Percentiles rank a stretch among this genome's conserved stretches.
Evolutionary conservation across 2,888 invertebrate genomes (phyloP).

Genomic region (Orchesella flavescens): DNA sequence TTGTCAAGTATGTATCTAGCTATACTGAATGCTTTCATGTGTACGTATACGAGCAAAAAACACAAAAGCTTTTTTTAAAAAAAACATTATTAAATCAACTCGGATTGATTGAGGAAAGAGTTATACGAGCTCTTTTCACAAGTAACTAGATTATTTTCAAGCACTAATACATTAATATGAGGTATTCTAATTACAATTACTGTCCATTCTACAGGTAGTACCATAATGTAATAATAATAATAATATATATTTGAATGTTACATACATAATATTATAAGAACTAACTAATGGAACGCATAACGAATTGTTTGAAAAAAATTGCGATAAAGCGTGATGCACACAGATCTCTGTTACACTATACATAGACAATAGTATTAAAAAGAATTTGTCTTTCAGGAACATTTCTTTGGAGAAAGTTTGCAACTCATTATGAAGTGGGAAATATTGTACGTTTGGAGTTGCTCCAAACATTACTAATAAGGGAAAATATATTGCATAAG

Average conservation of each 20-base stretch:
- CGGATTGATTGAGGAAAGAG: neutral
- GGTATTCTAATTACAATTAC: conserved; percentile 31
- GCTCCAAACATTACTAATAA: neutral
- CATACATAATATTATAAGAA: too few species aligned
- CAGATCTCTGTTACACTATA: conserved; percentile 61
- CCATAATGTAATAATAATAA: neutral
- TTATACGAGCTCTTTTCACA: conserved; percentile 4
- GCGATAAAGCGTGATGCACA: conserved; percentile 55
- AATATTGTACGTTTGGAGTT: neutral
- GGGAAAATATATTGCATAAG: neutral
- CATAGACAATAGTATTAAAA: conserved; percentile 13
- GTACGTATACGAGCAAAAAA: conserved; percentile 45
- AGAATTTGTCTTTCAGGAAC: conserved; percentile 40
- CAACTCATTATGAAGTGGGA: neutral
- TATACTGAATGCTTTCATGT: neutral
- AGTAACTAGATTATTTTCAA: conserved; percentile 54
- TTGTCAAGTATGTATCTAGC: too few species aligned
- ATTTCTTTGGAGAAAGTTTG: conserved; percentile 1
- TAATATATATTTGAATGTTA: too few species aligned
- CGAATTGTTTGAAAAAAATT: conserved; percentile 9
- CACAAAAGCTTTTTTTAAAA: conserved; percentile 2
- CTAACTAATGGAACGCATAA: conserved; percentile 50
- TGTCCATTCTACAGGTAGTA: conserved; percentile 35
- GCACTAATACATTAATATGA: conserved; percentile 22
- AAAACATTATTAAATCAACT: neutral